Evolutionary conservation across 2,888 invertebrate genomes (phyloP).

Genomic region (Flexamia atlantica): DNA sequence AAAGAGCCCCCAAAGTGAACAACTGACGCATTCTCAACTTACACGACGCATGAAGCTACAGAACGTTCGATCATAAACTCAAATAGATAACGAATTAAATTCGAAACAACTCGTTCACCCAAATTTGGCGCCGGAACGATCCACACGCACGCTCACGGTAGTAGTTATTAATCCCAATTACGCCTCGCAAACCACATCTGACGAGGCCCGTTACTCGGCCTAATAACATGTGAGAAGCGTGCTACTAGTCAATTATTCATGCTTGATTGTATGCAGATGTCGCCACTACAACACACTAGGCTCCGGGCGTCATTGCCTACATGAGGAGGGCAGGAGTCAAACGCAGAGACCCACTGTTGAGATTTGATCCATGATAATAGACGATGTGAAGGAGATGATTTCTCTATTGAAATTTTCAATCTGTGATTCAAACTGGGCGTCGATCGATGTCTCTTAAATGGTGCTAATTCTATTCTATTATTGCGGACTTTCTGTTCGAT

Average conservation of each 20-base stretch:
- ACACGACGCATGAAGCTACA: no score
- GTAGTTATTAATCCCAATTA: neutral
- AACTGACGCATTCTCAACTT: no score
- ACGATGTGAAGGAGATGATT: neutral
- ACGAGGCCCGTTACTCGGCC: neutral
- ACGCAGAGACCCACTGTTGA: no score
- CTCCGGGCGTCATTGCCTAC: neutral
- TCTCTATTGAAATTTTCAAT: neutral
- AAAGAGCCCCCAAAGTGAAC: no score
- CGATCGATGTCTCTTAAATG: no score
- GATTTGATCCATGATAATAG: no score
- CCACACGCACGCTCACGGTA: neutral
- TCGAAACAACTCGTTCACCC: neutral
- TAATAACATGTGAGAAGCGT: neutral
- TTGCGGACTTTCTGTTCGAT: no score
- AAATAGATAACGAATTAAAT: no score
- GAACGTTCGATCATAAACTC: no score
- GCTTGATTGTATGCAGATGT: neutral
- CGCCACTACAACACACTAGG: neutral
- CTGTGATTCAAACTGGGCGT: neutral
- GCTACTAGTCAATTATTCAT: slow-evolving; percentile 20
- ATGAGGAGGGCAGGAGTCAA: neutral
- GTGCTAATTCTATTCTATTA: no score
- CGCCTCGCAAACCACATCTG: neutral
- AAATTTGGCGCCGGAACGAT: neutral